Conservation (phyloP, 1,140 invertebrate species). For the Pseudomyrmex flavicornis region DNA sequence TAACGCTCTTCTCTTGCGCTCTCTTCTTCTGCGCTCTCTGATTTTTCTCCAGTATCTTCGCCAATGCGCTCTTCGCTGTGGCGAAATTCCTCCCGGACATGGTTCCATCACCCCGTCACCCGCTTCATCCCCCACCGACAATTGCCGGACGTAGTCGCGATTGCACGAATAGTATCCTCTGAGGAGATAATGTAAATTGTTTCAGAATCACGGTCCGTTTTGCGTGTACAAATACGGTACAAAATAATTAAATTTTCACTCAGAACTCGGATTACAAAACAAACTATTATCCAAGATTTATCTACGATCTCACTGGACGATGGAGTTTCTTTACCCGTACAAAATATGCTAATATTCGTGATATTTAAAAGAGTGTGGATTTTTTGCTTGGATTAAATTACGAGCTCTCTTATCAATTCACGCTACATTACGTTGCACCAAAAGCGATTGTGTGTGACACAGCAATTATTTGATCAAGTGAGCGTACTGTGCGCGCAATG, state of each 20-base stretch:
- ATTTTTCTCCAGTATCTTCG: background rate
- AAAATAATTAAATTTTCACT: too few relatives aligned
- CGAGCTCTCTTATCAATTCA: conserved; percentile 3
- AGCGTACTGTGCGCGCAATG: background rate
- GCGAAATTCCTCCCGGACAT: conserved; percentile 29
- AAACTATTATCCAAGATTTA: too few relatives aligned
- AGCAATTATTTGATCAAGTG: conserved; percentile 35
- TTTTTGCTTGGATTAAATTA: background rate
- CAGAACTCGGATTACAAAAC: too few relatives aligned
- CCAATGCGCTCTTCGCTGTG: background rate
- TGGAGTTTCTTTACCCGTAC: too few relatives aligned
- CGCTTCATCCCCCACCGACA: background rate
- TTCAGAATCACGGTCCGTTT: background rate
- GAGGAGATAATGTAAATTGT: background rate
- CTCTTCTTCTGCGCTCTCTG: background rate
- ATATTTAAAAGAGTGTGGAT: too few relatives aligned
- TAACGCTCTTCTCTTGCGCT: background rate
- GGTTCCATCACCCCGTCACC: conserved; percentile 24
- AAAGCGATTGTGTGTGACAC: conserved; percentile 5
- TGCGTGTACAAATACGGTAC: too few relatives aligned
- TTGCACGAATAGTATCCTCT: conserved; percentile 74
- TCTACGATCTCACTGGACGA: too few relatives aligned
- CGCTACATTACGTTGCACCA: conserved; percentile 26
- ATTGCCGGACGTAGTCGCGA: conserved; percentile 33
- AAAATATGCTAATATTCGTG: too few relatives aligned